Conservation (phyloP, 37 sponge, comb jelly and placozoan genomes). For the Chondrilla cf. caribensis region DNA sequence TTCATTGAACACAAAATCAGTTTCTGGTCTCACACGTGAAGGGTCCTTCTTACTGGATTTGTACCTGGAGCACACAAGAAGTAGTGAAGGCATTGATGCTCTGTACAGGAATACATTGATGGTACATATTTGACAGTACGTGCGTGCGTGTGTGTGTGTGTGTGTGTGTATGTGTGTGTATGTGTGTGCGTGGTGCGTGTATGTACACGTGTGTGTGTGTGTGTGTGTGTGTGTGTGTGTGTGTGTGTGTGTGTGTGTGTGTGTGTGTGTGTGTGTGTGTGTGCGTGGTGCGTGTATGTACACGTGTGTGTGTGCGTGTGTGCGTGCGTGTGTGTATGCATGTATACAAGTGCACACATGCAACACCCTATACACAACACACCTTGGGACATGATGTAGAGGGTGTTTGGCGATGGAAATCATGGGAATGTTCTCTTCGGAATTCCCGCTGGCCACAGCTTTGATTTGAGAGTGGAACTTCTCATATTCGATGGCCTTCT, state of each 20-base stretch:
- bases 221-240: background rate
- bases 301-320: background rate
- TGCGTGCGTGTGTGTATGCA: background rate
- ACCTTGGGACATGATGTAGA: constrained; percentile 18
- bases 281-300: too few species aligned
- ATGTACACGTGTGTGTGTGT: background rate
- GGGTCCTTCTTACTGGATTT: background rate
- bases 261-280: too few species aligned
- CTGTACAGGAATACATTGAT: background rate
- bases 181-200: background rate
- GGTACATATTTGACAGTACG: background rate
- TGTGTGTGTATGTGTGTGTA: too few species aligned
- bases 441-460: background rate
- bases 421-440: constrained; percentile 15
- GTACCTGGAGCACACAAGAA: background rate
- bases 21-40: constrained; percentile 27
- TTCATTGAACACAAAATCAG: constrained; percentile 49
- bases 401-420: constrained; percentile 12
- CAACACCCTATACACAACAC: background rate
- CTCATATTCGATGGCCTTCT: constrained; percentile 1
- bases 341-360: background rate
- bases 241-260: background rate
- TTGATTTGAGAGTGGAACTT: constrained; percentile 4
- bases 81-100: background rate
- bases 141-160: background rate